Evolutionary conservation across 1,140 invertebrate species (phyloP).

Genomic region (Scaptomyza pallida): DNA sequence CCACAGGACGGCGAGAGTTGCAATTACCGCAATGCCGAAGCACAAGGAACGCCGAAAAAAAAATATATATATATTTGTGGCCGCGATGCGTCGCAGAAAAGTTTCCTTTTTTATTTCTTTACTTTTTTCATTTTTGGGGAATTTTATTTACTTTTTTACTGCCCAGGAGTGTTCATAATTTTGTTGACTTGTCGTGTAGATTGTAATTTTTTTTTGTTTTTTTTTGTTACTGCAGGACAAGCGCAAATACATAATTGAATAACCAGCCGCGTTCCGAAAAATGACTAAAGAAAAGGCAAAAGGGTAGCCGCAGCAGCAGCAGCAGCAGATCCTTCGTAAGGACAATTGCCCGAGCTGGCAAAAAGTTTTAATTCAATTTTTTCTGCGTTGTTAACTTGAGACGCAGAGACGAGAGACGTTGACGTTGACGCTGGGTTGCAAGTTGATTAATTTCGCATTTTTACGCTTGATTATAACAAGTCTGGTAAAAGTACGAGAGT

Average conservation of each 20-base stretch:
- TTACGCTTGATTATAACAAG: conserved; percentile 78
- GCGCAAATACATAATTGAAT: conserved; percentile 83
- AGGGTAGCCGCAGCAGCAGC: conserved; percentile 31
- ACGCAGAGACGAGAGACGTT: conserved; percentile 38
- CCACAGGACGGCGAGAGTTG: conserved; percentile 72
- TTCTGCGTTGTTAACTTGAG: conserved; percentile 82
- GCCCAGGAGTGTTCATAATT: conserved; percentile 82
- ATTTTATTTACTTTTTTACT: conserved; percentile 83
- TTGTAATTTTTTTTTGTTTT: conserved; percentile 80
- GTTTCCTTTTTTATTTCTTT: conserved; percentile 10
- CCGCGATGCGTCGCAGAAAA: conserved; percentile 63
- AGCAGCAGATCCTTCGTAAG: neutral
- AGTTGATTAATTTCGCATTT: conserved; percentile 83
- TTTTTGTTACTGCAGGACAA: conserved; percentile 83
- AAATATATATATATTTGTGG: conserved; percentile 23
- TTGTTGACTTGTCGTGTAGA: conserved; percentile 83
- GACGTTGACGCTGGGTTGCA: conserved; percentile 54
- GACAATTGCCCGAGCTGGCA: conserved; percentile 1
- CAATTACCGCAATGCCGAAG: conserved; percentile 74
- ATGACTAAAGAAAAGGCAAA: conserved; percentile 39
- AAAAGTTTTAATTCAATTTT: conserved; percentile 83
- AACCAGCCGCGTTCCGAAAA: conserved; percentile 36
- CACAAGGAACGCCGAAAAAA: conserved; percentile 49
- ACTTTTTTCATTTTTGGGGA: conserved; percentile 21
- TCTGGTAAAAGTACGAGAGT: conserved; percentile 6